Percentiles rank a stretch among this genome's conserved stretches.
phyloP scores from a whole-genome alignment of 2,888 invertebrate genomes.

The Sinopyrophorus schimmeli region DNA sequence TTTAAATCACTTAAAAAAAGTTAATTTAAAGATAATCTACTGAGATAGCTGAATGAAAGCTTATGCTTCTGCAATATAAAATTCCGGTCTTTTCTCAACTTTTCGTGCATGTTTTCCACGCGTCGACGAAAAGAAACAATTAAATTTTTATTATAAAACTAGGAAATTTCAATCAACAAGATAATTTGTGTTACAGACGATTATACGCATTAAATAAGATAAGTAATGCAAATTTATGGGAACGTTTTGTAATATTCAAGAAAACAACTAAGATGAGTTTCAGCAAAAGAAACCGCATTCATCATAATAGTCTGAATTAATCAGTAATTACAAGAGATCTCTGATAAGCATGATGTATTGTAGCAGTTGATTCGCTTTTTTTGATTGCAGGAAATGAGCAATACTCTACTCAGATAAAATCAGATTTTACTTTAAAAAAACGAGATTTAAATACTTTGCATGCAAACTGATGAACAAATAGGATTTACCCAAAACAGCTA shows the following conservation, averaged over 20 bases:
- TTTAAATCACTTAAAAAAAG: too few relatives aligned
- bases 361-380: conserved; percentile 6
- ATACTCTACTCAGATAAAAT: conserved; percentile 7
- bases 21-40: too few relatives aligned
- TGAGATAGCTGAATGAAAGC: too few relatives aligned
- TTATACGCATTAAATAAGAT: conserved; percentile 8
- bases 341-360: conserved; percentile 12
- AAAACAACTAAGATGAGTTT: conserved; percentile 1
- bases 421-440: conserved; percentile 1
- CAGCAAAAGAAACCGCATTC: neutral
- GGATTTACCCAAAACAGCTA: conserved; percentile 10
- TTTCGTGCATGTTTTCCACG: conserved; percentile 3
- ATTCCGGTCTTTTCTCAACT: neutral
- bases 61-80: neutral
- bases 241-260: neutral
- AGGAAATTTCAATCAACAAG: neutral
- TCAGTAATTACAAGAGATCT: conserved; percentile 10
- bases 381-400: conserved; percentile 17
- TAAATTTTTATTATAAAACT: neutral
- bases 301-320: conserved; percentile 11
- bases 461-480: neutral
- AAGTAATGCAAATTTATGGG: conserved; percentile 1
- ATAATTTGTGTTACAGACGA: conserved; percentile 1
- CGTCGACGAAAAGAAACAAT: conserved; percentile 1
- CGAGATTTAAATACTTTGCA: conserved; percentile 3